These are phyloP conservation scores for Diogma glabrata DNA, from an alignment of 2,888 invertebrate genomes.

Conservation along the genomic window DNA sequence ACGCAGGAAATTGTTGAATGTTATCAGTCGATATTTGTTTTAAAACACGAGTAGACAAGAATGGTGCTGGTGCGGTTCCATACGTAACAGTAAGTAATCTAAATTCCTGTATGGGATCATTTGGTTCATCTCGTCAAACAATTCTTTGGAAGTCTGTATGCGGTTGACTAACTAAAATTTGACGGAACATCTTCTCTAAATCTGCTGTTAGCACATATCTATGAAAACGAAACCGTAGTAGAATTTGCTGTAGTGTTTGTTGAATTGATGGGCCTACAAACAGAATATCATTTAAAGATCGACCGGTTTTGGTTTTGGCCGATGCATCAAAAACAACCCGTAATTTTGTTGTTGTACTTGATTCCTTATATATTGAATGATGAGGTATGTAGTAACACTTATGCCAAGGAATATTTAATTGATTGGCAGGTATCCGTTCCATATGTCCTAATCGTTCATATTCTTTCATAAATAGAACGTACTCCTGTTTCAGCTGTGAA, in stretches of 20 bases:
- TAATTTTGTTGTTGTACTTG: no score
- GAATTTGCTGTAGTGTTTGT: constrained; percentile 15
- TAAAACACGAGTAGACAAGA: constrained; percentile 10
- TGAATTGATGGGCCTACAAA: no score
- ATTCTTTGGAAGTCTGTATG: constrained; percentile 14
- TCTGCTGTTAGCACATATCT: no score
- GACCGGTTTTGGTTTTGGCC: constrained; percentile 10
- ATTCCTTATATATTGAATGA: no score
- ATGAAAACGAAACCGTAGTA: constrained; percentile 9
- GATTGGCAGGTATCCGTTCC: no score
- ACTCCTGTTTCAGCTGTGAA: no score
- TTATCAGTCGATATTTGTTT: constrained; percentile 16
- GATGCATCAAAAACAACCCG: no score
- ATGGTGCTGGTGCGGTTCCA: constrained; percentile 14
- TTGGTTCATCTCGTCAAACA: constrained; percentile 11
- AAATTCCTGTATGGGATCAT: constrained; percentile 11
- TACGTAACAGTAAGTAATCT: constrained; percentile 10
- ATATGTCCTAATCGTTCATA: no score
- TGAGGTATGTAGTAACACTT: no score
- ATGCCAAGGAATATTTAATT: no score
- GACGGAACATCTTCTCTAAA: no score
- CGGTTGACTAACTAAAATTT: not conserved
- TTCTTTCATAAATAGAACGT: no score
- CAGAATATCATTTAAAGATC: constrained; percentile 13
- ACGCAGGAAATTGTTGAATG: constrained; percentile 13